Base-by-base conservation (phyloP, 2,797 vertebrate genomes). In the Diplodus puntazzo region DNA sequence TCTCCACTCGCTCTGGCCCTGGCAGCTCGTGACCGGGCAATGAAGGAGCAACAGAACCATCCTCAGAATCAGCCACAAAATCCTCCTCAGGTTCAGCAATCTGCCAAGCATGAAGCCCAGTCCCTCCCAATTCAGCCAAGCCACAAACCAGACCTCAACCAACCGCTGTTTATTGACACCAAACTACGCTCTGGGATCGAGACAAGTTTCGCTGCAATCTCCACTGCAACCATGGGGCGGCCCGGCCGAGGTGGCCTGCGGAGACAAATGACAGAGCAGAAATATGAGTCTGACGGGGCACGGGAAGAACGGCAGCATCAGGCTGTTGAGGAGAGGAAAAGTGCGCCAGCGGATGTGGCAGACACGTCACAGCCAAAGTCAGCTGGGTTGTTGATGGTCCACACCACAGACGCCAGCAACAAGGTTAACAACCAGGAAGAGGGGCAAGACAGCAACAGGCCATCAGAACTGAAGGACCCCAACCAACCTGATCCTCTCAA, bases 121-220 rank as follows among this genome's bases (percentile, higher is more conserved):
- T 93, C 94, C 18, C 92, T 95, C 8, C 93, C 94, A 42, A 63
- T 67, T 59, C 94, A 95, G 81, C 65, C 92, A 71, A 90, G 90
- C 70, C 92, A 92, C 88, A 99, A 98, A 94, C 95, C 97, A 0
- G 97, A 99, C 94, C 97, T 99, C 90, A 97, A 98, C 91, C 97
- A 99, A 86, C 98, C 98, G 1, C 96, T 99, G 57, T 99, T 97
- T 75, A 98, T 99, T 0, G 97, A 99, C 91, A 99, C 98, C 69
- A 99, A 99, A 92, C 94, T 99, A 86, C 96, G 97, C 81, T 95
- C 97, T n/a, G 94, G 94, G 23, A 91, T 95, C 17, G 98, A 99
- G 84, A 93, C 95, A 0, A 94, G 95, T 86, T 97, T 97, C 82
- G 92, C 96, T 1, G 90, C 95, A 5, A 91, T 92, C 82, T 90